A percentile compares a stretch with the other conserved stretches of the same genome.
These are phyloP conservation scores for Hyperopisus bebe DNA, from an alignment of 2,113 vertebrate species.

Conservation along the genomic window DNA sequence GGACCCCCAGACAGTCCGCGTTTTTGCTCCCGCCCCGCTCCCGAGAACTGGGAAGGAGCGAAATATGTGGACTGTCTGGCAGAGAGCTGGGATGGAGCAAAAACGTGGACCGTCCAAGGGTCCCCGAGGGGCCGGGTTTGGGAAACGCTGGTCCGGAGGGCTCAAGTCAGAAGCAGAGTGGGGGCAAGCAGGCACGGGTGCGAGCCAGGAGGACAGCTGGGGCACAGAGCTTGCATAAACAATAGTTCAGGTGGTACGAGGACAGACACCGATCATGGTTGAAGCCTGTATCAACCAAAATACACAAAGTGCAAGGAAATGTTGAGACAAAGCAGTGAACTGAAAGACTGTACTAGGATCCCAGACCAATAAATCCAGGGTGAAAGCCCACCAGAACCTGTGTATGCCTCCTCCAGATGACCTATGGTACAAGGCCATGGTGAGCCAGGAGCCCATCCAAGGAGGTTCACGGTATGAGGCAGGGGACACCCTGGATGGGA, in stretches of 20 bases:
- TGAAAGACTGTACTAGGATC: background rate
- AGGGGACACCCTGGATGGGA: conserved; percentile 8
- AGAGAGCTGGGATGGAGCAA: background rate
- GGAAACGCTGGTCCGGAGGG: background rate
- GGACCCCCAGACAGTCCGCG: background rate
- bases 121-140: background rate
- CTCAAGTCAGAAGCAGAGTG: background rate
- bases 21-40: background rate
- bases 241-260: background rate
- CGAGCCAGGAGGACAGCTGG: background rate
- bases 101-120: background rate
- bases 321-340: background rate
- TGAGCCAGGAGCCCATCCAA: background rate
- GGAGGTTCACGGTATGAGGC: background rate
- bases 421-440: background rate
- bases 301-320: background rate
- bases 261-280: background rate
- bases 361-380: background rate
- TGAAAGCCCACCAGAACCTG: conserved; percentile 6
- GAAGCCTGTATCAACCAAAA: background rate
- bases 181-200: background rate
- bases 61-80: background rate
- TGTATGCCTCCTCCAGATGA: background rate
- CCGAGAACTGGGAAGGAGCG: background rate
- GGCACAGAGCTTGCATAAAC: background rate